phyloP scores from a whole-genome alignment of 2,888 invertebrate species.

The Crossocerus cetratus region DNA sequence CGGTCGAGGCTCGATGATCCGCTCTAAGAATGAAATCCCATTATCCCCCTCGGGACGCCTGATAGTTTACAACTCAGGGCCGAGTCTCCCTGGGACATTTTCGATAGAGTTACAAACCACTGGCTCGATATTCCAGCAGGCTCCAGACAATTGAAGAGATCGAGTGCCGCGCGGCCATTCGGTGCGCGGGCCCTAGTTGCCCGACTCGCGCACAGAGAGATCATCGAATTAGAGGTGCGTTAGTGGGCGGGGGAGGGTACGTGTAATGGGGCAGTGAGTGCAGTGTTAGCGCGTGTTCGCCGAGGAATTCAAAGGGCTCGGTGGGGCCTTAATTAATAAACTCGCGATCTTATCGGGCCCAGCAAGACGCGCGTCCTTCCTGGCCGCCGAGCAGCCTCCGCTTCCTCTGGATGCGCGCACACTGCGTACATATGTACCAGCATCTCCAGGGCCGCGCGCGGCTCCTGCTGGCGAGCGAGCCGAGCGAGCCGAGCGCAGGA shows the following conservation, averaged over 20 bases:
- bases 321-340: constrained; percentile 61
- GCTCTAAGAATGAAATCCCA: constrained; percentile 9
- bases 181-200: constrained; percentile 3
- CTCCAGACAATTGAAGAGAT: too few species aligned
- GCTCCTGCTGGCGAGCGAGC: too few species aligned
- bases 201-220: constrained; percentile 26
- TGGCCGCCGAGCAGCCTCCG: not conserved
- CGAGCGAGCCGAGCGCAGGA: too few species aligned
- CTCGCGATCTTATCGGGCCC: constrained; percentile 59
- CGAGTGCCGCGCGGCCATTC: not conserved
- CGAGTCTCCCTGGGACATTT: too few species aligned
- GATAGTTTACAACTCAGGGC: not conserved
- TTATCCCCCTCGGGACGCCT: not conserved
- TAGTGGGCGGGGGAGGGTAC: not conserved
- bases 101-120: too few species aligned
- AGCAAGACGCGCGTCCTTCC: constrained; percentile 53
- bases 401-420: not conserved
- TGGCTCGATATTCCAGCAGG: too few species aligned
- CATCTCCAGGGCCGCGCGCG: too few species aligned
- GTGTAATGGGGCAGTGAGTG: constrained; percentile 28
- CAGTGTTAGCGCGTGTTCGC: constrained; percentile 43
- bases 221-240: constrained; percentile 2
- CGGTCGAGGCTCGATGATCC: constrained; percentile 12
- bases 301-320: constrained; percentile 47
- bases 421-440: too few species aligned